Evolutionary conservation across 2,113 vertebrate species (phyloP).

Genomic region (Tetrax tetrax): DNA sequence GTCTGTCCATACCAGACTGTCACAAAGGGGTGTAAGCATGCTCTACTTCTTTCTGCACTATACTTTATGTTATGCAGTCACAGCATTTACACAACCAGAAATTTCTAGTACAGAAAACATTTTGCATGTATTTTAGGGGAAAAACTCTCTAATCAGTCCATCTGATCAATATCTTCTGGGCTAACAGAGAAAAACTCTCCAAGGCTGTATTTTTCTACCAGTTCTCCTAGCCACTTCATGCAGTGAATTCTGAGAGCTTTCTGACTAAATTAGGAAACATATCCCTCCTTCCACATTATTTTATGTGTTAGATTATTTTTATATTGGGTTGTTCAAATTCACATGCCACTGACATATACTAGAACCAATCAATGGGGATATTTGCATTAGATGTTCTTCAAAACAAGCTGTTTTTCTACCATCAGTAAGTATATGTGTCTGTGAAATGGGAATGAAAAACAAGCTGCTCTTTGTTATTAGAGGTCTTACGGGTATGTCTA

Average conservation of each 20-base stretch:
- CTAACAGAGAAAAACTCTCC: not conserved
- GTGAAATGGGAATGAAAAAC: not conserved
- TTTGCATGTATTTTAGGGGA: not conserved
- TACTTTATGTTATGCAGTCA: not conserved
- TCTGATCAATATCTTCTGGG: not conserved
- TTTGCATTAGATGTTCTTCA: not conserved
- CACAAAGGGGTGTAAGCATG: not conserved
- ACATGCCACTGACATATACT: not conserved
- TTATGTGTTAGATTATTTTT: not conserved
- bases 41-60: not conserved
- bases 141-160: not conserved
- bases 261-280: not conserved
- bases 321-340: not conserved
- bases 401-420: not conserved
- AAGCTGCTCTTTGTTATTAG: not conserved
- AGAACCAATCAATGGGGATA: not conserved
- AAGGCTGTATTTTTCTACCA: not conserved
- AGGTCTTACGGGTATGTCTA: not conserved
- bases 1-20: not conserved
- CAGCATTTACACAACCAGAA: not conserved
- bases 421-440: not conserved
- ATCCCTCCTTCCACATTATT: not conserved
- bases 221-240: not conserved
- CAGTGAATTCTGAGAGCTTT: not conserved
- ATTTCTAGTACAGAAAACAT: not conserved